These are phyloP conservation scores for Falcunculus frontatus DNA, from an alignment of 2,113 vertebrate species.

Conservation along the genomic window DNA sequence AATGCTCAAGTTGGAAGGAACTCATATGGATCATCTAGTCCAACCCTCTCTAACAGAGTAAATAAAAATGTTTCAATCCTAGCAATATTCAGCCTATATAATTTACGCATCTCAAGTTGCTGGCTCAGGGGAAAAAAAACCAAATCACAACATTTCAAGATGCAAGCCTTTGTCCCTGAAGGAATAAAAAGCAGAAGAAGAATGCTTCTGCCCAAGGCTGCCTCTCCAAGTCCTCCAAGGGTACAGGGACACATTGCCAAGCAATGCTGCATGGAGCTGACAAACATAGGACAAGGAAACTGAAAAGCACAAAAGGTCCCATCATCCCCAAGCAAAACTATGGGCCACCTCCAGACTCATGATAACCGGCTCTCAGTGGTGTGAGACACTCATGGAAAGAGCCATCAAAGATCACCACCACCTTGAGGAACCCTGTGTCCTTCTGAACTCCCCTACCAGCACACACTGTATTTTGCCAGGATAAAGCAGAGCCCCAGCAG, in stretches of 20 bases:
- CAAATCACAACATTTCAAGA: not conserved
- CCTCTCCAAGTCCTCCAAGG: not conserved
- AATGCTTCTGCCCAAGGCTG: not conserved
- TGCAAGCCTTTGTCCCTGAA: not conserved
- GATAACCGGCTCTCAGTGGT: not conserved
- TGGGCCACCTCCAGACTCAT: not conserved
- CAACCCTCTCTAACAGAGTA: not conserved
- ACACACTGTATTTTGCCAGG: not conserved
- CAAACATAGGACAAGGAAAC: not conserved
- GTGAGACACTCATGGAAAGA: not conserved
- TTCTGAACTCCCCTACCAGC: not conserved
- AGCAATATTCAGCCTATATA: not conserved
- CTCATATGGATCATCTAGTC: not conserved
- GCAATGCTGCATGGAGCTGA: not conserved
- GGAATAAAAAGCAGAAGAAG: not conserved
- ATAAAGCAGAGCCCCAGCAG: not conserved
- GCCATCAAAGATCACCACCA: not conserved
- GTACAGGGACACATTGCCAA: rapidly evolving
- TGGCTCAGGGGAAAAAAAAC: not conserved
- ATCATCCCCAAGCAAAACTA: not conserved
- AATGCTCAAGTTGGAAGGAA: not conserved
- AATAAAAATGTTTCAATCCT: not conserved
- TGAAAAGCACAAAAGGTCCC: not conserved
- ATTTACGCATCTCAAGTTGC: not conserved
- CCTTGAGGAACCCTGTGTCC: not conserved